Evolutionary conservation across 1,140 invertebrate species (phyloP), one percentile per base, ranked within the genome.

Genomic region (Globodera rostochiensis): DNA sequence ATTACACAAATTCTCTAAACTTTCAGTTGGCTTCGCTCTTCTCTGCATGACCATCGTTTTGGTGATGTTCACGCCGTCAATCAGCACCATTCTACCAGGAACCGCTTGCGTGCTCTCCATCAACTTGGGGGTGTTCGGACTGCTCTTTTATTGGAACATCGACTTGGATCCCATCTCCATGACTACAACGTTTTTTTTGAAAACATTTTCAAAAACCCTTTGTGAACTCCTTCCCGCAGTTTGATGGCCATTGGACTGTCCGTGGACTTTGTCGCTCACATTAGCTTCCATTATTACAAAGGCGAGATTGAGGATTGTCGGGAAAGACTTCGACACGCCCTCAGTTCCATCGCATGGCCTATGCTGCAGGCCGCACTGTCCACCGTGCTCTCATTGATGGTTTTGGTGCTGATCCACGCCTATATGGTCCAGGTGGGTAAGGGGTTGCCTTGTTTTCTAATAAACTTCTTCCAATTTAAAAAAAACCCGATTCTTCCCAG

Each of bases 311-410:
- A 93, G 84, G 91, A 87, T 69, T n/a, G 67, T 25, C 93, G 94
- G 66, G 95, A 95, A 21, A 92, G 94, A 74, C 94, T 98, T 0
- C 93, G 92, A 74, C 94, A 95, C 85, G 95, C 95, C 76, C 91
- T 98, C 0, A 95, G 95, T 88, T 94, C 94, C 1, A 91, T 98
- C 1, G 96, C 96, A 3, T 91, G 97, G 47, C 96, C 97, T 0
- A 97, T 98, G 82, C 92, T 97, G n/a, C 96, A 98, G 91, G 96
- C 96, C 15, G 95, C 95, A 0, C 91, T 94, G 0, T 97, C 95
- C 7, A 98, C 96, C 0, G 94, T 98, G 45, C 90, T 98, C 0
- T 95, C 95, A 73, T 93, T 98, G 11, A 91, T 95, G 0, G 94
- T 95, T 0, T 90, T 98, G 0, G 91, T 95, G 6, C 91, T 96